Base-by-base conservation (phyloP, 2,797 vertebrate genomes). In the Rhinoraja longicauda region DNA sequence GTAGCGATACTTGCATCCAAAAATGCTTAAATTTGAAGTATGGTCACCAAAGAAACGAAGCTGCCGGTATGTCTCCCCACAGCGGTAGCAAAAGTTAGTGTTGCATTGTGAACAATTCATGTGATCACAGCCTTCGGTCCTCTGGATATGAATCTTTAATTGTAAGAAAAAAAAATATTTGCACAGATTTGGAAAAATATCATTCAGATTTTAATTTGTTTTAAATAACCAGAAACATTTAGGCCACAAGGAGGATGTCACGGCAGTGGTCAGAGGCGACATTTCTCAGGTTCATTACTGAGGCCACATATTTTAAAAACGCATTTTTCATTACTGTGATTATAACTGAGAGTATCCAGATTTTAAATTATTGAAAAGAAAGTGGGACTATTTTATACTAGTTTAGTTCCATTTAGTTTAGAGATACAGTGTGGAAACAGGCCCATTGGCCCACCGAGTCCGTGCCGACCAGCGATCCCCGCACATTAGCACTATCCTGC, bases 81-180 rank as follows among this genome's bases (percentile, higher is more conserved):
- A 99, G 93, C 99, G 99, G 94, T 99, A 99, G 95, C 99, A 99
- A 96, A 99, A 99, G 95, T 99, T 99, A 94, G 99, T 99, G 97
- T 98, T 99, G 94, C 99, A 99, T 93, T 99, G 98, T 9, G 98
- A 98, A 94, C 99, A 99, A 82, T 97, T 98, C 98, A 99, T 99
- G 93, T 99, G 99, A 95, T 99, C 98, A 94, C 99, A 99, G 67
- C 99, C 99, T 96, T 99, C 98, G 0, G 98, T 99, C 84, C 98
- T 98, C 96, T 99, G 98, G 95, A 99, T 99, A 94, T 99, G 99
- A 95, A 99, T 99, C 99, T 99, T 93, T 36, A 77, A 0, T 1
- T 76, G 53, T 0, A 8, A 78, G 92, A 94, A 32, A 12, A 84
- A 29, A 39, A 36, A 24, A 84, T 84, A 29, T 59, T 59, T 29